Percentiles rank a stretch among this genome's conserved stretches.
phyloP scores from a whole-genome alignment of 2,797 vertebrate genomes.

The Nasua narica region DNA sequence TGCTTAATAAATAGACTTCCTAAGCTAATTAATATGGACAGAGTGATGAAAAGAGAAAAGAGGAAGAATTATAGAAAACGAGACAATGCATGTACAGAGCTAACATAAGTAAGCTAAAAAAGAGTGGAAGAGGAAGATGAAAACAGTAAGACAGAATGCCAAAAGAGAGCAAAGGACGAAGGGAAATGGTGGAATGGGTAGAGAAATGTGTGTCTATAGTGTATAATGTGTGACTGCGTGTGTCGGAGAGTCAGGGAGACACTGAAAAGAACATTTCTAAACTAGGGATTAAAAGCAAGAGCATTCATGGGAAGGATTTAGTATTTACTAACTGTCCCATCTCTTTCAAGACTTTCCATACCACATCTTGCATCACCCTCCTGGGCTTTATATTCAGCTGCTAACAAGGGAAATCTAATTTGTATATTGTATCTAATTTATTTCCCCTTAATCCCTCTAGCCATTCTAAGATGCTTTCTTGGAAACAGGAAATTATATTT shows the following conservation, averaged over 20 bases:
- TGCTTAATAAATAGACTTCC: neutral
- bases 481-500: constrained; percentile 43
- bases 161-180: neutral
- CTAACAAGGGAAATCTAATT: constrained; percentile 45
- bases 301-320: neutral
- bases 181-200: neutral
- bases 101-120: neutral
- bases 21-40: neutral
- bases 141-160: neutral
- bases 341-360: constrained; percentile 15
- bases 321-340: neutral
- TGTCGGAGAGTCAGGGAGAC: neutral
- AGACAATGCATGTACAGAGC: neutral
- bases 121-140: neutral
- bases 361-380: constrained; percentile 7
- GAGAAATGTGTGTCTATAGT: neutral
- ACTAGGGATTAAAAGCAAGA: neutral
- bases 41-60: neutral
- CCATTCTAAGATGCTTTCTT: constrained; percentile 47
- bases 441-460: constrained; percentile 21
- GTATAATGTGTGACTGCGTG: neutral
- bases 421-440: constrained; percentile 23
- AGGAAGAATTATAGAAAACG: neutral
- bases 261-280: neutral
- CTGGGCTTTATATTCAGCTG: constrained; percentile 40